phyloP scores from a whole-genome alignment of 2,797 vertebrate species.

The Oceanodroma leucorhoa region DNA sequence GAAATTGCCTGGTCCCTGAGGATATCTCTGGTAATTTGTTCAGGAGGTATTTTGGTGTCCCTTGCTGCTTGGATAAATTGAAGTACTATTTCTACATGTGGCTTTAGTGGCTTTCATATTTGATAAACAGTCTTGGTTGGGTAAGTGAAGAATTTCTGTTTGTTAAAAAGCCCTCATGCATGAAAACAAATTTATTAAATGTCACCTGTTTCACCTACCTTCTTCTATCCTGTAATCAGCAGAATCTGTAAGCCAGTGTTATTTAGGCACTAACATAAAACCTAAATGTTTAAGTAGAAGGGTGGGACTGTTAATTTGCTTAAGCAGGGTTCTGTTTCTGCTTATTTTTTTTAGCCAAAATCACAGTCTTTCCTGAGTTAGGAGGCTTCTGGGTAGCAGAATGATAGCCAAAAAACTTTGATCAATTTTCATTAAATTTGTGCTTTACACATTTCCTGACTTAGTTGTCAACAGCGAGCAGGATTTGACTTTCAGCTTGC shows the following conservation, averaged over 20 bases:
- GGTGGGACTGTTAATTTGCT: not conserved
- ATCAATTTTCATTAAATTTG: not conserved
- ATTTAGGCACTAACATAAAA: not conserved
- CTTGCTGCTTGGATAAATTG: not conserved
- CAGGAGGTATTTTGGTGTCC: not conserved
- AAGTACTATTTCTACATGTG: not conserved
- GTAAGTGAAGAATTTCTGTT: not conserved
- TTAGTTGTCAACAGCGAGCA: not conserved
- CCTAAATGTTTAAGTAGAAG: not conserved
- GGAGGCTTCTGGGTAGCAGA: not conserved
- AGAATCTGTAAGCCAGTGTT: not conserved
- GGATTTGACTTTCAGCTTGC: slow-evolving; percentile 13
- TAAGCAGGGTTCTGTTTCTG: not conserved
- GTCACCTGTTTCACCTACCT: not conserved
- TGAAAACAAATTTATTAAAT: not conserved
- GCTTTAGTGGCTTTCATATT: not conserved
- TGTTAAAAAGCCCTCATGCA: not conserved
- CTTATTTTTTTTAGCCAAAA: not conserved
- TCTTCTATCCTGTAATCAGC: not conserved
- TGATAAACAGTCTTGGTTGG: not conserved
- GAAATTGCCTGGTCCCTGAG: not conserved
- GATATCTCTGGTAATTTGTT: not conserved
- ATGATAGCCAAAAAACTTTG: not conserved
- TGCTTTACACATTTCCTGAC: not conserved
- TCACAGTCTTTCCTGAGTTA: not conserved